Percentiles rank a stretch among this genome's conserved stretches.
Evolutionary conservation across 2,113 vertebrate species (phyloP).

Genomic region (Cyanistes caeruleus): DNA sequence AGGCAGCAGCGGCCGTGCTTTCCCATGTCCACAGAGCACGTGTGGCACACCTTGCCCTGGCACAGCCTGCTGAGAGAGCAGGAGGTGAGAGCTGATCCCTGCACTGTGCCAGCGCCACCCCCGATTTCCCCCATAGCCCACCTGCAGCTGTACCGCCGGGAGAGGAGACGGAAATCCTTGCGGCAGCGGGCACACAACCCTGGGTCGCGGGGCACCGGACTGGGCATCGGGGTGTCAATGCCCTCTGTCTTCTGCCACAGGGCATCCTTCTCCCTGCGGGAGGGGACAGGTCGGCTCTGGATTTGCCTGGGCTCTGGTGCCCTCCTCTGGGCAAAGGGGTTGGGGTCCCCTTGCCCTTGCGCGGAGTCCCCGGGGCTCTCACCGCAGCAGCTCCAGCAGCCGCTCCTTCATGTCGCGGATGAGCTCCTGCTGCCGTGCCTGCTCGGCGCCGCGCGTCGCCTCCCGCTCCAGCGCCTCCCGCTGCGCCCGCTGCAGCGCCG

Average conservation of each 20-base stretch:
- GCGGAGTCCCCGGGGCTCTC: neutral
- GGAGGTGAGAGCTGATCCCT: accelerated
- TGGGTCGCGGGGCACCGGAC: neutral
- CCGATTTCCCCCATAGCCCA: neutral
- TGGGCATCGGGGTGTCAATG: neutral
- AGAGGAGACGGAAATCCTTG: conserved; percentile 72
- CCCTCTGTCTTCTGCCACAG: conserved; percentile 76
- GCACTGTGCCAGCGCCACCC: neutral
- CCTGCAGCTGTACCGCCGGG: conserved; percentile 76
- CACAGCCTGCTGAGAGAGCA: conserved; percentile 54
- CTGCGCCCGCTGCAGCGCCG: conserved; percentile 52
- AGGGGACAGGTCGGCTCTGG: neutral
- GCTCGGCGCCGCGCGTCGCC: conserved; percentile 36
- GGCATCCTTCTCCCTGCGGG: conserved; percentile 73
- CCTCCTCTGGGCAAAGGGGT: conserved; percentile 21
- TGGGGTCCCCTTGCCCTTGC: accelerated
- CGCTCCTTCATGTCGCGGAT: conserved; percentile 72
- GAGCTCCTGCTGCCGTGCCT: conserved; percentile 68
- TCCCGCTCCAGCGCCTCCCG: conserved; percentile 54
- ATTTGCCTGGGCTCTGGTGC: conserved; percentile 1
- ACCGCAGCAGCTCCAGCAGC: conserved; percentile 77
- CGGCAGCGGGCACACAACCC: conserved; percentile 58
- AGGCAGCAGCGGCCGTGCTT: conserved; percentile 66
- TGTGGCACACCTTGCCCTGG: conserved; percentile 66
- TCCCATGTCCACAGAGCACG: conserved; percentile 67